Evolutionary conservation across 1,140 invertebrate species (phyloP).

Genomic region (Drosophila willistoni): DNA sequence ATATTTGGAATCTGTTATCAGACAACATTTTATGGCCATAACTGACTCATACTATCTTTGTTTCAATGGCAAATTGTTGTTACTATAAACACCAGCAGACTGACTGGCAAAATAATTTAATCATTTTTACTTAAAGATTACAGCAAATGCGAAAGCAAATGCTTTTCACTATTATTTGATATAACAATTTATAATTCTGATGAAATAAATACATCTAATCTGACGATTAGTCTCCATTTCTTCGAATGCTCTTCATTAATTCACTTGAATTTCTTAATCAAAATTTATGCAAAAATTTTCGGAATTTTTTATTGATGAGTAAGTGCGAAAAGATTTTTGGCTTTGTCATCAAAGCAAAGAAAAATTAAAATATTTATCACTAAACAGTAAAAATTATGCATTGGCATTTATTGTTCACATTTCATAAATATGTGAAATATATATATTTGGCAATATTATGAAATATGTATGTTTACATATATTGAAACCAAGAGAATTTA

Average conservation of each 20-base stretch:
- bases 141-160: too few relatives aligned
- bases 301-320: conserved; percentile 3
- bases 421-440: too few relatives aligned
- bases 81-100: too few relatives aligned
- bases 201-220: background rate
- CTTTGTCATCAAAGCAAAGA: conserved; percentile 2
- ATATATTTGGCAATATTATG: too few relatives aligned
- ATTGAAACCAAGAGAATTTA: too few relatives aligned
- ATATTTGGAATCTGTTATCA: conserved; percentile 69
- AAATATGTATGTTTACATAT: too few relatives aligned
- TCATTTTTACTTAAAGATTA: too few relatives aligned
- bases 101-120: too few relatives aligned
- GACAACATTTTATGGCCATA: conserved; percentile 39
- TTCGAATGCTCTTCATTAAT: background rate
- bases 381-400: background rate
- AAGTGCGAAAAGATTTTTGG: background rate
- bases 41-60: conserved; percentile 31
- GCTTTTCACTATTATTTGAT: too few relatives aligned
- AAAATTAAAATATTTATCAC: background rate
- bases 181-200: background rate
- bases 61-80: too few relatives aligned
- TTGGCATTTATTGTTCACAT: background rate
- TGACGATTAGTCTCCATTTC: too few relatives aligned
- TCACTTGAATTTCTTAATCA: background rate
- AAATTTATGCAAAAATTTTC: background rate